phyloP scores from a whole-genome alignment of 1,140 invertebrate genomes.

The Nasonia giraulti region DNA sequence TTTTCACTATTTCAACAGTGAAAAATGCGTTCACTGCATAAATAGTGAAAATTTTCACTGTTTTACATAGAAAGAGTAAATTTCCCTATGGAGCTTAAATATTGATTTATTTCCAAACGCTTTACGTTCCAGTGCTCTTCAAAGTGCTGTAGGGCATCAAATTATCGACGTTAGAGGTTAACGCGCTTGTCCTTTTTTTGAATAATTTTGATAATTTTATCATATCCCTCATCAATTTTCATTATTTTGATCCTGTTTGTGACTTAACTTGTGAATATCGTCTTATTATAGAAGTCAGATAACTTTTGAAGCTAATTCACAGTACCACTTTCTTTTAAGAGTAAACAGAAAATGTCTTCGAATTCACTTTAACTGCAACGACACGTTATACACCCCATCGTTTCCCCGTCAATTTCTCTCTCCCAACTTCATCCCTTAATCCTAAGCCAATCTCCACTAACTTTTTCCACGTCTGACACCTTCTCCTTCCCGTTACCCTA shows the following conservation, averaged over 20 bases:
- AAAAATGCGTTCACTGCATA: too few relatives aligned
- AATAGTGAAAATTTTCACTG: too few relatives aligned
- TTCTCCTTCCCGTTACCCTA: neutral
- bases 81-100: neutral
- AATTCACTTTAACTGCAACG: too few relatives aligned
- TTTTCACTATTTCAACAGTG: too few relatives aligned
- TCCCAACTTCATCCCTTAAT: neutral
- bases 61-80: too few relatives aligned
- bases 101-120: neutral
- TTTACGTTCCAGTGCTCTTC: too few relatives aligned
- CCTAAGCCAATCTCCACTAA: slow-evolving; percentile 9
- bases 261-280: neutral
- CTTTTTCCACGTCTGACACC: slow-evolving; percentile 9
- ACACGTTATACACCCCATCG: neutral
- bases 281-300: too few relatives aligned
- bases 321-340: too few relatives aligned
- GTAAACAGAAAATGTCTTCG: too few relatives aligned
- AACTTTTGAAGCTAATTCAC: too few relatives aligned
- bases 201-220: too few relatives aligned
- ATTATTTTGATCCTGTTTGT: neutral
- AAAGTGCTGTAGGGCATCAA: neutral
- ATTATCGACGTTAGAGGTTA: neutral
- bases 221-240: neutral
- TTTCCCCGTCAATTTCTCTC: neutral
- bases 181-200: neutral